Evolutionary conservation across 2,888 invertebrate genomes (phyloP).

Genomic region (Polydesmus complanatus): DNA sequence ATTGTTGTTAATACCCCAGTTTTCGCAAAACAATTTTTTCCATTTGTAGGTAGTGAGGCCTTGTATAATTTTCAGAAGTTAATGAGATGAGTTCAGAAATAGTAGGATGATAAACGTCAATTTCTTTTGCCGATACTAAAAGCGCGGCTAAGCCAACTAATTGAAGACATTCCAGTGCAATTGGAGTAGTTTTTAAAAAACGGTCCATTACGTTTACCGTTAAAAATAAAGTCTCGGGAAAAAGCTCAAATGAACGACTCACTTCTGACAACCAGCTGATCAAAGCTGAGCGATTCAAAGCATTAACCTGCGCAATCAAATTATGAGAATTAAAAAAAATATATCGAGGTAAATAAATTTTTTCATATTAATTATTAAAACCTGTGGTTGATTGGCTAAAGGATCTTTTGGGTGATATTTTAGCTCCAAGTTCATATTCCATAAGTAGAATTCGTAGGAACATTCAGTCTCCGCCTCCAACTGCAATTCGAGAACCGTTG

Average conservation of each 20-base stretch:
- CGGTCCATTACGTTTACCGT: slow-evolving; percentile 13
- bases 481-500: not conserved
- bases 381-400: slow-evolving; percentile 14
- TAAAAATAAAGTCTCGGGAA: slow-evolving; percentile 14
- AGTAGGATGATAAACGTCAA: slow-evolving; percentile 13
- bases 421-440: slow-evolving; percentile 11
- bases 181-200: slow-evolving; percentile 12
- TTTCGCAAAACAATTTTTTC: slow-evolving; percentile 13
- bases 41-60: slow-evolving; percentile 16
- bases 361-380: not conserved
- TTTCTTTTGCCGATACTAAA: slow-evolving; percentile 13
- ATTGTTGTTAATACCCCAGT: slow-evolving; percentile 1
- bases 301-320: slow-evolving; percentile 8
- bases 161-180: slow-evolving; percentile 15
- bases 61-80: slow-evolving; percentile 9
- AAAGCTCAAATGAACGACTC: slow-evolving; percentile 12
- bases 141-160: slow-evolving; percentile 12
- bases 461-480: not conserved
- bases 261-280: slow-evolving; percentile 14
- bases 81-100: slow-evolving; percentile 11
- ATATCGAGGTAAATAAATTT: not conserved
- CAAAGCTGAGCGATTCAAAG: slow-evolving; percentile 10
- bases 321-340: not conserved
- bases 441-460: slow-evolving; percentile 10
- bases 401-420: slow-evolving; percentile 12